These are phyloP conservation scores for Toxotes jaculatrix DNA, from an alignment of 2,113 vertebrate genomes.

Conservation along the genomic window DNA sequence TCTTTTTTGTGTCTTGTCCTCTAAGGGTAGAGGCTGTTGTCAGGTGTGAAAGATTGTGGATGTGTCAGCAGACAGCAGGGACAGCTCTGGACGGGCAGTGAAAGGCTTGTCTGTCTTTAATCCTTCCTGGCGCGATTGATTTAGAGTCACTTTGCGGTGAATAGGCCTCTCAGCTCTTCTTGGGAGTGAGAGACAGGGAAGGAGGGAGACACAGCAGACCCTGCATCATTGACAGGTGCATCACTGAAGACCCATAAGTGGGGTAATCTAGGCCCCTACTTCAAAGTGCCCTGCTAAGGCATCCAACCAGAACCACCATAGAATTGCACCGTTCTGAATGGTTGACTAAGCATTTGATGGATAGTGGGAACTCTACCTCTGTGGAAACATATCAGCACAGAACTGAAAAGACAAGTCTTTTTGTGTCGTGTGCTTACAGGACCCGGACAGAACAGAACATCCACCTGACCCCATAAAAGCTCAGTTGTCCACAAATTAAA, in stretches of 20 bases:
- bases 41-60: conserved; percentile 62
- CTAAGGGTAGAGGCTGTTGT: conserved; percentile 42
- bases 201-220: conserved; percentile 29
- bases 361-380: conserved; percentile 16
- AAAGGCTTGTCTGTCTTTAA: conserved; percentile 70
- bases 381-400: conserved; percentile 1
- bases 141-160: conserved; percentile 71
- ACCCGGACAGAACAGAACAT: background rate
- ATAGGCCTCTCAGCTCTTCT: conserved; percentile 59
- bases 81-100: conserved; percentile 50
- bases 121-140: conserved; percentile 71
- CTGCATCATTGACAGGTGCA: conserved; percentile 44
- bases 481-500: background rate
- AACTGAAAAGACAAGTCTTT: conserved; percentile 1
- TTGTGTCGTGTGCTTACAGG: background rate
- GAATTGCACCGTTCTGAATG: conserved; percentile 35
- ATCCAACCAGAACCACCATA: conserved; percentile 33
- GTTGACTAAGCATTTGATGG: conserved; percentile 45
- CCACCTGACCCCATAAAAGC: conserved; percentile 14
- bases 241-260: conserved; percentile 48
- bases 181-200: conserved; percentile 3
- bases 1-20: conserved; percentile 29
- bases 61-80: conserved; percentile 52
- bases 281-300: conserved; percentile 17
- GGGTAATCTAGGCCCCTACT: conserved; percentile 11